Base-by-base conservation (phyloP, 2,797 vertebrate species). In the Siniperca scherzeri region DNA sequence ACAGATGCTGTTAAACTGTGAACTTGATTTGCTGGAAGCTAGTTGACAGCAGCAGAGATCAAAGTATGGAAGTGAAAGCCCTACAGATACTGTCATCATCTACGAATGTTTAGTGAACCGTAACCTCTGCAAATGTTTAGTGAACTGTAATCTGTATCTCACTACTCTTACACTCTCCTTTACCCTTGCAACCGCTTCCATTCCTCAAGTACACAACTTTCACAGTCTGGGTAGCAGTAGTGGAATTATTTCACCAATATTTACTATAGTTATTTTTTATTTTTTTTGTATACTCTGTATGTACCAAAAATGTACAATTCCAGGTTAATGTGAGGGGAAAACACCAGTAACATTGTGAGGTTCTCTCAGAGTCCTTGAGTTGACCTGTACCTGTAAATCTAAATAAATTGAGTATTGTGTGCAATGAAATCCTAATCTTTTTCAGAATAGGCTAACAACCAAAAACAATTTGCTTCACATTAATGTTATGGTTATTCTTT, bases 91-190 rank as follows among this genome's bases (percentile, higher is more conserved):
- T 91, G 93, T 93, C 93, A 93, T 93, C 85, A 74, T 91, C 88
- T 87, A 93, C 93, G 93, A 93, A 94, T 93, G 87, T 92, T 94
- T 93, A 92, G 88, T 89, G 85, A 93, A 93, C 90, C 85, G 48
- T 88, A 89, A 89, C 88, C 77, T 91, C 88, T 87, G 93, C 93
- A 93, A 93, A 94, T 93, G 87, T 92, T 94, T 93, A 92, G 88
- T 89, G 85, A 93, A 93, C 90, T 84, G 48, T 88, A 89, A 89
- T 87, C 77, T 92, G 90, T 90, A 91, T 94, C 82, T 90, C 90
- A 92, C 92, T 93, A 92, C 87, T 91, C 81, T 61, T 78, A 84
- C 80, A 85, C 83, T 87, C 80, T 75, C 60, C 74, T 90, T 88
- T 84, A 71, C 77, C 85, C 85, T 86, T 44, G 40, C 67, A 81